Conservation (phyloP, 1,140 invertebrate genomes). For the Lamellibrachia luymesi region DNA sequence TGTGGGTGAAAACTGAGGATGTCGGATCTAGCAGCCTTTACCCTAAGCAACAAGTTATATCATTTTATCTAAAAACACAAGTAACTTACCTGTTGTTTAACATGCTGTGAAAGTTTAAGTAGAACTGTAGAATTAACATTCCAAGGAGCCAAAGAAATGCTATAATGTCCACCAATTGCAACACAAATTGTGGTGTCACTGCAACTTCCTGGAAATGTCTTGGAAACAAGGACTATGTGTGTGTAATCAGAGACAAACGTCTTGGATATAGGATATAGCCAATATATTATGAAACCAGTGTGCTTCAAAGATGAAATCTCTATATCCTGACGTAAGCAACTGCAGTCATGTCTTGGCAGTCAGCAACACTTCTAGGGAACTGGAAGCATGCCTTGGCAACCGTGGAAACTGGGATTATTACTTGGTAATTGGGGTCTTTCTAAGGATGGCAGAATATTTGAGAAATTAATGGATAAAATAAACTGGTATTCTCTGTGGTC, state of each 20-base stretch:
- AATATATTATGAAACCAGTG: too few relatives aligned
- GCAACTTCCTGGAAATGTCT: background rate
- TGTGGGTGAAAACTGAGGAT: too few relatives aligned
- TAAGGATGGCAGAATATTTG: background rate
- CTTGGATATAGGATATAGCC: too few relatives aligned
- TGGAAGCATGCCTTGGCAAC: background rate
- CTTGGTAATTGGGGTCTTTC: background rate
- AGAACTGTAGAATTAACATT: too few relatives aligned
- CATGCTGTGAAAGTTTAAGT: too few relatives aligned
- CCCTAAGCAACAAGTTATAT: too few relatives aligned
- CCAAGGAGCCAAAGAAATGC: too few relatives aligned
- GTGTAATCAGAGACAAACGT: background rate
- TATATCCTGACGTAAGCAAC: background rate
- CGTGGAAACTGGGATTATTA: background rate
- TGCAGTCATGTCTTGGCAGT: background rate
- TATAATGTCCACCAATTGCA: constrained; percentile 14
- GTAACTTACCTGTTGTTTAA: too few relatives aligned
- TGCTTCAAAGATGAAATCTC: too few relatives aligned
- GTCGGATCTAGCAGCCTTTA: too few relatives aligned
- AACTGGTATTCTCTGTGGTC: background rate
- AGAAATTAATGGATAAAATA: background rate
- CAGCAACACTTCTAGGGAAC: background rate
- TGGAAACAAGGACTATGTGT: background rate
- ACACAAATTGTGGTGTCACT: background rate
- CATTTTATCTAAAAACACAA: too few relatives aligned